Evolutionary conservation across 2,113 vertebrate genomes (phyloP).

Genomic region (Azemiops feae): DNA sequence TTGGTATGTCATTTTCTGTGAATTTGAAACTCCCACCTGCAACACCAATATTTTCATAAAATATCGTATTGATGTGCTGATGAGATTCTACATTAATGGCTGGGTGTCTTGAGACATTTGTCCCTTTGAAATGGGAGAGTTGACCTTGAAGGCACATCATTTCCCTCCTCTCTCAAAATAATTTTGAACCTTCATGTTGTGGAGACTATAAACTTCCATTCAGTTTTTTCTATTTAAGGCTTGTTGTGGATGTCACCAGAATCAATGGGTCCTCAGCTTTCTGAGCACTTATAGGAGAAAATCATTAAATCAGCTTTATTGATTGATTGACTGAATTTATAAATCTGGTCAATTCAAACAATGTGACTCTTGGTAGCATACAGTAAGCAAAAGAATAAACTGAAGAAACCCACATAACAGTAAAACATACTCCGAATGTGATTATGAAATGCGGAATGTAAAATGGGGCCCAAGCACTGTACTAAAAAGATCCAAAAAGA

Average conservation of each 20-base stretch:
- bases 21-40: neutral
- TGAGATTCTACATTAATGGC: neutral
- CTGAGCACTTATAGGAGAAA: neutral
- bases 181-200: neutral
- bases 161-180: neutral
- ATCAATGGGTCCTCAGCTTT: neutral
- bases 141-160: neutral
- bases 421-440: neutral
- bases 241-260: neutral
- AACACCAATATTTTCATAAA: neutral
- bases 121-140: neutral
- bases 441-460: neutral
- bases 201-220: neutral
- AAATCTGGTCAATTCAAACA: neutral
- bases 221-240: neutral
- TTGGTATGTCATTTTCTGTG: neutral
- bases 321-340: no score
- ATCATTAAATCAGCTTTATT: no score
- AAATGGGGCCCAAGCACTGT: neutral
- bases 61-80: neutral
- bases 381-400: neutral
- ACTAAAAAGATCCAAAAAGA: neutral
- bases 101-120: neutral
- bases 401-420: neutral
- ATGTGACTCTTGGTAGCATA: neutral